Percentiles rank a stretch among this genome's conserved stretches.
Conservation (phyloP, 2,113 vertebrate genomes). For the Brachyhypopomus occidentalis region DNA sequence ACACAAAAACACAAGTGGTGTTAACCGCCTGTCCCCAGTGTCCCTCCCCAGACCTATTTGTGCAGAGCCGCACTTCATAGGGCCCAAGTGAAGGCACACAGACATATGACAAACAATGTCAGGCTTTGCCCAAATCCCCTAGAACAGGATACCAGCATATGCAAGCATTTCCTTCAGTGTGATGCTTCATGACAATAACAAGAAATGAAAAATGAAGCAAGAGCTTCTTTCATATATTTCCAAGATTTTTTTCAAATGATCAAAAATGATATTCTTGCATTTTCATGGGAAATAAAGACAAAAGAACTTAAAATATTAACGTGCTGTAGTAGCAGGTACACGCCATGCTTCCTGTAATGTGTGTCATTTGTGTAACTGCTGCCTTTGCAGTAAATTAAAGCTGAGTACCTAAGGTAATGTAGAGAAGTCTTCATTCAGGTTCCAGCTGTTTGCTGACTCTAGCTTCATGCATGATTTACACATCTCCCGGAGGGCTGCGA, state of each 20-base stretch:
- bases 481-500: slow-evolving; percentile 5
- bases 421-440: slow-evolving; percentile 4
- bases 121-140: too few species aligned
- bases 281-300: too few species aligned
- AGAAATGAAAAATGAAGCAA: too few species aligned
- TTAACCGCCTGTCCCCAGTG: neutral
- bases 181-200: too few species aligned
- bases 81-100: too few species aligned
- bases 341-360: neutral
- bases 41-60: neutral
- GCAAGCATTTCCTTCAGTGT: too few species aligned
- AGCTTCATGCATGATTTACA: slow-evolving; percentile 32
- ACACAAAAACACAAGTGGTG: slow-evolving; percentile 11
- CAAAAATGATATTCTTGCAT: too few species aligned
- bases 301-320: neutral
- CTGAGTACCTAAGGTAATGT: neutral
- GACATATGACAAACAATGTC: neutral
- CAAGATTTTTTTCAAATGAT: too few species aligned
- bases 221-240: too few species aligned
- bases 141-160: too few species aligned
- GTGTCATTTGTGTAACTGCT: neutral
- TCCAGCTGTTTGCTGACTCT: slow-evolving; percentile 29
- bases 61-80: too few species aligned
- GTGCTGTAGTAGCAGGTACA: neutral
- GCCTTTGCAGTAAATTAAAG: neutral